Base-by-base conservation (phyloP, 2,888 invertebrate genomes). In the Malachius bipustulatus region DNA sequence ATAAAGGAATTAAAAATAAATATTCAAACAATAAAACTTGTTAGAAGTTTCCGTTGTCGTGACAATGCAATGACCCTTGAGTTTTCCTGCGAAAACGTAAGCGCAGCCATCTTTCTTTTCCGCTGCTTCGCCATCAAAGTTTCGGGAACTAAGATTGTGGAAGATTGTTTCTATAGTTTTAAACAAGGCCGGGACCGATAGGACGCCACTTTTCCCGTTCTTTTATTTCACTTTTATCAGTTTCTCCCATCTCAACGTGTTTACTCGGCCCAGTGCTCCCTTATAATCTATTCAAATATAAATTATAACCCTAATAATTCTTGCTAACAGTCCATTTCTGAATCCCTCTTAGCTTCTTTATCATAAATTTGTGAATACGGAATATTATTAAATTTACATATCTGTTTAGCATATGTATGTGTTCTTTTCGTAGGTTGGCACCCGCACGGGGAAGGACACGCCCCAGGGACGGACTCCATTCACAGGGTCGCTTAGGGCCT, bases 91-190 rank as follows among this genome's bases (percentile, higher is more conserved):
- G 45, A 54, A 51, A 49, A 49, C 46, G 50, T 55, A 51, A 52
- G 50, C 47, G 49, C 47, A 36, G 45, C 54, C 49, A 54, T 56
- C 52, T 49, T 49, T 56, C 55, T 55, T 50, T 50, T 50, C 47
- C 52, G n/a, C n/a, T n/a, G n/a, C 16, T 24, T 48, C 51, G 49
- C 55, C 56, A 58, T 58, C 57, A 57, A 60, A 61, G 57, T 60
- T 61, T 57, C 47, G 48, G 47, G 46, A 55, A 57, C 56, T 56
- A 51, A 55, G 58, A 61, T 60, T 59, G 58, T 54, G 49, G 59
- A 59, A 58, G 59, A 60, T 60, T 60, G 59, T 60, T 57, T 53
- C 49, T 51, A 48, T 53, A 57, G 57, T 59, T 60, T 59, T 52
- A 55, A 59, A 59, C 57, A 58, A 57, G 56, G 43, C 40, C 39